phyloP scores from a whole-genome alignment of 2,797 vertebrate species.

The Enteromius viviparus region DNA sequence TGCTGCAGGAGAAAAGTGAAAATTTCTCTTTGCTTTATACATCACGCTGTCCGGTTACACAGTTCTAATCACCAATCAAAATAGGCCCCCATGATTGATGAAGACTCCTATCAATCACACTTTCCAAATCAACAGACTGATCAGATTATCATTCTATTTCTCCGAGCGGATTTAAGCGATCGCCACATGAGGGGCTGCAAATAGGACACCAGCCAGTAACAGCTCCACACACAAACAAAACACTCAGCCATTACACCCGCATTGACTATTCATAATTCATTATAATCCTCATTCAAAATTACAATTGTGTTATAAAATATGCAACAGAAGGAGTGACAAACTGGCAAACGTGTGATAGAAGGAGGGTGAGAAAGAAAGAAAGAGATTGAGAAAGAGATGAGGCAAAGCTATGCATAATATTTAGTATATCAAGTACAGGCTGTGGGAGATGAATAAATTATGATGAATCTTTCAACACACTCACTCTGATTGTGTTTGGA shows the following conservation, averaged over 20 bases:
- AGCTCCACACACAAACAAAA: constrained; percentile 39
- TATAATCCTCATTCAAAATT: constrained; percentile 61
- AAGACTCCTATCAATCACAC: constrained; percentile 19
- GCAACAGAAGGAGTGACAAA: constrained; percentile 38
- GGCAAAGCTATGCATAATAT: constrained; percentile 13
- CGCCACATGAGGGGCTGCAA: constrained; percentile 32
- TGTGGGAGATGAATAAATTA: constrained; percentile 30
- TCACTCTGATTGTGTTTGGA: background rate
- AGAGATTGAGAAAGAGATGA: constrained; percentile 10
- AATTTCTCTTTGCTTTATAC: background rate
- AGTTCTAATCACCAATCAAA: constrained; percentile 7
- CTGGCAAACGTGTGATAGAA: background rate
- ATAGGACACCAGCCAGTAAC: constrained; percentile 43
- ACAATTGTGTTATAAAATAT: constrained; percentile 63
- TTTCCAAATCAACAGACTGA: constrained; percentile 26
- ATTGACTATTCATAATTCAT: constrained; percentile 63
- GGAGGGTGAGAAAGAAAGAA: background rate
- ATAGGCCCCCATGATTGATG: background rate
- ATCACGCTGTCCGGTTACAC: background rate
- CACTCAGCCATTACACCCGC: constrained; percentile 46
- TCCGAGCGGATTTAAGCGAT: constrained; percentile 5
- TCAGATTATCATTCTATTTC: constrained; percentile 40
- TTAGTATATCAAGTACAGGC: constrained; percentile 29
- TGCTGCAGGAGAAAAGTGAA: background rate
- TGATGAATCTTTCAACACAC: constrained; percentile 22